Evolutionary conservation across 2,797 vertebrate species (phyloP).

Genomic region (Acipenser oxyrinchus): DNA sequence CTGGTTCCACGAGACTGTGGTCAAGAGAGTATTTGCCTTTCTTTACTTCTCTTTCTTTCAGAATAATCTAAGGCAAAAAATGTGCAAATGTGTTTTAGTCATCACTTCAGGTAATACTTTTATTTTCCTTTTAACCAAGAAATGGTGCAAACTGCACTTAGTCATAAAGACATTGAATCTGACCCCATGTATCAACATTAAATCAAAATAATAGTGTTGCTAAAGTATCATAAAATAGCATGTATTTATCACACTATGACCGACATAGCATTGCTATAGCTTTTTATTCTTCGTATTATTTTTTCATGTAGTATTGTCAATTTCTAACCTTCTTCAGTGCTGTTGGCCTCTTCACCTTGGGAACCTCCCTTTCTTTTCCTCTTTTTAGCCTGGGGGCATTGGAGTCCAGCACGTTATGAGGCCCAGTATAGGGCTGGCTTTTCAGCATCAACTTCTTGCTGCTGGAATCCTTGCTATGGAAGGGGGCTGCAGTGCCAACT

Average conservation of each 20-base stretch:
- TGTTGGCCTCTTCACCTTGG: conserved; percentile 92
- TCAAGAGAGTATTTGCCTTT: conserved; percentile 81
- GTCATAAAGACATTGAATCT: no score
- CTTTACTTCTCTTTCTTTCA: conserved; percentile 95
- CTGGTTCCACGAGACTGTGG: conserved; percentile 61
- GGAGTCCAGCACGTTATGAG: conserved; percentile 82
- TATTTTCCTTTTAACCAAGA: no score
- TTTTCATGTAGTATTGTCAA: neutral
- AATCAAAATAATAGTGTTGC: no score
- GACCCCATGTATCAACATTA: no score
- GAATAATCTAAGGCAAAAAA: conserved; percentile 67
- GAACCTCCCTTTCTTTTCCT: conserved; percentile 89
- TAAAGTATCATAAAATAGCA: no score
- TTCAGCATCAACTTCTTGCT: conserved; percentile 63
- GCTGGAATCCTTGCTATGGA: conserved; percentile 71
- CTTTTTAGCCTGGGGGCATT: conserved; percentile 82
- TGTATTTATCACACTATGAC: no score
- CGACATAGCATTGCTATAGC: no score
- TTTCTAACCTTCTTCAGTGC: conserved; percentile 88
- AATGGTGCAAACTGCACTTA: no score
- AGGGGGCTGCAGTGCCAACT: conserved; percentile 84
- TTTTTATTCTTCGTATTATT: no score
- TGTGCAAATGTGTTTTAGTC: neutral
- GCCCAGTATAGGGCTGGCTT: conserved; percentile 55
- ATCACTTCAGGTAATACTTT: neutral